Evolutionary conservation across 2,797 vertebrate genomes (phyloP).

Genomic region (Halcyon leucocephala): DNA sequence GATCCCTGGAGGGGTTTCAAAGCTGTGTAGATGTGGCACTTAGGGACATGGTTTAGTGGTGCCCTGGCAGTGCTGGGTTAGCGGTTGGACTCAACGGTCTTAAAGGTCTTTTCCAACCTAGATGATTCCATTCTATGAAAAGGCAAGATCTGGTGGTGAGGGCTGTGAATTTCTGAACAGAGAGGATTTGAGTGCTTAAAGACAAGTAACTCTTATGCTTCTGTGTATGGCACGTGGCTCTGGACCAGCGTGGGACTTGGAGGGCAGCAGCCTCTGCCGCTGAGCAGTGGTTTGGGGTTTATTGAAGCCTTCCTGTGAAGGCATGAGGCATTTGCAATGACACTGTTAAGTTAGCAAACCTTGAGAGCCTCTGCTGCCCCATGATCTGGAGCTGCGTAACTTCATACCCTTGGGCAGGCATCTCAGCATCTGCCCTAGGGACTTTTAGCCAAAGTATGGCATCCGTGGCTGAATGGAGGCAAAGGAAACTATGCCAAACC

Average conservation of each 20-base stretch:
- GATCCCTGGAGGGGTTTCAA: too few relatives aligned
- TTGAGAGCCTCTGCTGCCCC: background rate
- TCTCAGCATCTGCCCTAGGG: background rate
- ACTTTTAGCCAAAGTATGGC: background rate
- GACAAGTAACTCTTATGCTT: background rate
- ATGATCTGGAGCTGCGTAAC: accelerated
- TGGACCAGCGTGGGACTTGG: accelerated
- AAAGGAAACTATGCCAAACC: background rate
- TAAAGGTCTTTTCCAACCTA: background rate
- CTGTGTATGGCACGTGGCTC: background rate
- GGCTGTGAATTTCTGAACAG: background rate
- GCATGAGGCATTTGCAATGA: background rate
- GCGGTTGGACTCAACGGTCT: too few relatives aligned
- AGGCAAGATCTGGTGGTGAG: background rate
- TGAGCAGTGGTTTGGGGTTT: background rate
- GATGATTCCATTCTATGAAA: background rate
- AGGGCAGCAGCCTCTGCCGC: background rate
- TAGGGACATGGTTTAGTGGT: background rate
- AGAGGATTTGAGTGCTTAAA: background rate
- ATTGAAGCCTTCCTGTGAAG: background rate
- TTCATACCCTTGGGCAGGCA: background rate
- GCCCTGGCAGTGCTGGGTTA: background rate
- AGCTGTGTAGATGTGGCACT: background rate
- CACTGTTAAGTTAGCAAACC: background rate
- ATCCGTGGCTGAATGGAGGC: background rate